These are phyloP conservation scores for Columba livia DNA, from an alignment of 2,113 vertebrate species.

Conservation along the genomic window DNA sequence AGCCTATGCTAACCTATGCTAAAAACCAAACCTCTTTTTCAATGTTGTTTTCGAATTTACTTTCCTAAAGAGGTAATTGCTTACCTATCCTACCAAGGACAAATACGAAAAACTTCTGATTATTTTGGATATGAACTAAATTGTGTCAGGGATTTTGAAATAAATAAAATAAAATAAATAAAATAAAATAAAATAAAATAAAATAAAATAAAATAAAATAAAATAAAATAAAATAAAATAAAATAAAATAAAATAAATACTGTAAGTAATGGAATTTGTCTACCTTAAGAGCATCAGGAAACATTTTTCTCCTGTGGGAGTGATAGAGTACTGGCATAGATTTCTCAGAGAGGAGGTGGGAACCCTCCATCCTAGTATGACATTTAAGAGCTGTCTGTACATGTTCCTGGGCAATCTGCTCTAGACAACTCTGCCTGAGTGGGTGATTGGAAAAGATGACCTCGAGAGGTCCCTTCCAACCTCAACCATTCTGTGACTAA, in stretches of 20 bases:
- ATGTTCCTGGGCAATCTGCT: not conserved
- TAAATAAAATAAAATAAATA: not conserved
- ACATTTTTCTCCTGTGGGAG: not conserved
- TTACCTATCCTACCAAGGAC: not conserved
- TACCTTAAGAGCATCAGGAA: not conserved
- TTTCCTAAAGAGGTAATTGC: not conserved
- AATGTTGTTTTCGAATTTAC: not conserved
- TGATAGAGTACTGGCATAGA: not conserved
- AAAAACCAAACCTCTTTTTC: not conserved
- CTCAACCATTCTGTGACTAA: not conserved
- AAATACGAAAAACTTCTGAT: not conserved
- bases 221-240: too few relatives aligned
- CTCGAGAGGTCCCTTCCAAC: not conserved
- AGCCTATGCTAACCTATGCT: not conserved
- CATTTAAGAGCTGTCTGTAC: not conserved
- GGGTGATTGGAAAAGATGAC: not conserved
- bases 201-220: not conserved
- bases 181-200: too few relatives aligned
- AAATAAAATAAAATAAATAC: not conserved
- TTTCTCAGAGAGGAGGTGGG: not conserved
- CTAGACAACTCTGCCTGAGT: not conserved
- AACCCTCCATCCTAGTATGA: not conserved
- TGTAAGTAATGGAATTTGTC: not conserved
- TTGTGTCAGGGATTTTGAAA: not conserved
- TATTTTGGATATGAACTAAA: not conserved